Evolutionary conservation across 2,797 vertebrate genomes (phyloP).

Genomic region (Phataginus tetradactyla): DNA sequence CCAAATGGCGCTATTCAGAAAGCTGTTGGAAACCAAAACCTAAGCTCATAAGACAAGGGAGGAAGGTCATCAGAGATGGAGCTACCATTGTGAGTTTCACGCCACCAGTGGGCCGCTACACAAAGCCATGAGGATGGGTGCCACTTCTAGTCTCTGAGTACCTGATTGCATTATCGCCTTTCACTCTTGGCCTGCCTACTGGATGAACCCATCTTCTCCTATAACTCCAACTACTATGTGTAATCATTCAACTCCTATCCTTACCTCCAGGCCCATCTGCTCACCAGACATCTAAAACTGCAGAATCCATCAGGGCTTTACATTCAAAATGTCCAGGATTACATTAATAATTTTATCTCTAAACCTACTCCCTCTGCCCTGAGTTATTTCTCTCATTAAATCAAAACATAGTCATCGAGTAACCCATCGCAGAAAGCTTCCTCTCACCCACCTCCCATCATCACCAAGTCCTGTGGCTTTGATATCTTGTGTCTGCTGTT

Average conservation of each 20-base stretch:
- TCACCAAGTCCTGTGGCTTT: neutral
- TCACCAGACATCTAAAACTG: neutral
- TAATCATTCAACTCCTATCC: neutral
- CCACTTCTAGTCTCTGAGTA: neutral
- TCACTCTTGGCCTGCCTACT: neutral
- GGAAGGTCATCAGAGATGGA: neutral
- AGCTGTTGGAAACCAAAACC: neutral
- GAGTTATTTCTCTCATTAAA: neutral
- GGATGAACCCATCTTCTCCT: neutral
- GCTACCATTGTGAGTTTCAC: too few species aligned
- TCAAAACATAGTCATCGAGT: neutral
- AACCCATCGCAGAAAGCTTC: neutral
- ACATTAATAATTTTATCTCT: neutral
- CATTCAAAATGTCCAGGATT: neutral
- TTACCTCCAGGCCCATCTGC: neutral
- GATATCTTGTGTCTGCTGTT: neutral
- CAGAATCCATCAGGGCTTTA: neutral
- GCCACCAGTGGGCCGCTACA: neutral
- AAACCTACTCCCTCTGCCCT: neutral
- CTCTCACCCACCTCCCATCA: neutral
- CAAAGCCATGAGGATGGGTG: neutral
- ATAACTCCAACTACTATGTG: neutral
- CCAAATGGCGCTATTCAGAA: neutral
- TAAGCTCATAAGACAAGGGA: neutral
- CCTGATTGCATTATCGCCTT: neutral